These are phyloP conservation scores for Rhodinocichla rosea DNA, from an alignment of 2,113 vertebrate species.

Conservation along the genomic window DNA sequence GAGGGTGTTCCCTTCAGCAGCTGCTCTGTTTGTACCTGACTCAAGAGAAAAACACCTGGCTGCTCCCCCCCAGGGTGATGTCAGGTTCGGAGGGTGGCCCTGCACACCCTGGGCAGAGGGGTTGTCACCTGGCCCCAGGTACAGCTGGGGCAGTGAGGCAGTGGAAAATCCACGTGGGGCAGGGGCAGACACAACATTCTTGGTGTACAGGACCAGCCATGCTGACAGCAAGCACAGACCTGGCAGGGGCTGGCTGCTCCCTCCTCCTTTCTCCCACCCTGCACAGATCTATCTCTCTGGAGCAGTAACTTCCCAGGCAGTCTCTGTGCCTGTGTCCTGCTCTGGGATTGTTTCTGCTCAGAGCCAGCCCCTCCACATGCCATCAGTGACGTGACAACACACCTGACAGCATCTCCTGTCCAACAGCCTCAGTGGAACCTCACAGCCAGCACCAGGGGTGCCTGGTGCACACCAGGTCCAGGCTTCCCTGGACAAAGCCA, in stretches of 20 bases:
- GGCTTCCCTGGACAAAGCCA: neutral
- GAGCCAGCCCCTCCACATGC: neutral
- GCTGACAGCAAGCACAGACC: neutral
- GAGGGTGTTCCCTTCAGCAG: neutral
- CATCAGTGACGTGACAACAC: rapidly evolving
- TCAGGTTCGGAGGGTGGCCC: neutral
- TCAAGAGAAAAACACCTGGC: slow-evolving; percentile 36
- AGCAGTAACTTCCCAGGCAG: neutral
- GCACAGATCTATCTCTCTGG: neutral
- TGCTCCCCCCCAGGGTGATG: neutral
- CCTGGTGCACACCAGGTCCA: rapidly evolving
- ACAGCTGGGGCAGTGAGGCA: neutral
- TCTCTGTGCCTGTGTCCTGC: neutral
- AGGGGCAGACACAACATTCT: neutral
- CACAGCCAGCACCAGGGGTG: neutral
- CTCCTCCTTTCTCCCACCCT: neutral
- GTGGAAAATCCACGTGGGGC: neutral
- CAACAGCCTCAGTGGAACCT: neutral
- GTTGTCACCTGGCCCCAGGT: neutral
- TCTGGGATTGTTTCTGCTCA: neutral
- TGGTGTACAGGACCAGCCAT: neutral
- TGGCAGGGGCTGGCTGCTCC: neutral
- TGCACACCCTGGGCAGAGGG: neutral
- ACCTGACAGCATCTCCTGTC: neutral
- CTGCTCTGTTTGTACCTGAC: slow-evolving; percentile 30